Evolutionary conservation across 2,888 invertebrate species (phyloP), one percentile per base, ranked within the genome.

Genomic region (Philaethria dido): DNA sequence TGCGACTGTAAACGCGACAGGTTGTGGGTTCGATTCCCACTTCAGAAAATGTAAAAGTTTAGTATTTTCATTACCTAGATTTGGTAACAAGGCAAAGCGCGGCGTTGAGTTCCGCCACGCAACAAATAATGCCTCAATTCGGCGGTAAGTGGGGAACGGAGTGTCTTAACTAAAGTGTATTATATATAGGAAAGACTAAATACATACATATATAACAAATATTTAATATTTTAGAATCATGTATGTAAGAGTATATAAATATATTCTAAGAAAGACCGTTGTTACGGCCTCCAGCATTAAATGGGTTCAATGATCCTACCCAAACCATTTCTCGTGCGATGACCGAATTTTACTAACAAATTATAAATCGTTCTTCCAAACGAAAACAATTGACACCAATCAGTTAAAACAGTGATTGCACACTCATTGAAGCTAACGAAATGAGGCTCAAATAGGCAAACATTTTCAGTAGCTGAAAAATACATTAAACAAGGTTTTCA

Each of bases 361-460:
- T 52, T 62, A 68, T 42, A 64, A 45, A 65, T 57, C 25, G 29
- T 44, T 20, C 42, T 29, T 36, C 45, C 48, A 62, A 66, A 69
- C 42, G 54, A 64, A 57, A 62, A 64, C 71, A 72, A 72, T 69
- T 71, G 72, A 72, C 68, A 66, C 55, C 62, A 67, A 71, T 69
- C 48, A 20, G 16, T 22, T 52, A 14, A 39, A 57, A 59, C 50
- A 16, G 52, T 16, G 65, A 22, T 59, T 57, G 64, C 36, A 6
- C 42, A 22, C 60, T 18, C 50, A 50, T 50, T 44, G 54, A 16
- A 14, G 54, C 18, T 45, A 29, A 60, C 39, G 20, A 52, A 65
- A 65, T 65, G 22, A 57, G 9, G 60, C 42, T 52, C 33, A 33
- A 57, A 48, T 60, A 52, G 18, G 18, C 50, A 59, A 64, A 64